Conservation (phyloP, 2,113 vertebrate genomes). For the Cryptomyrus ogoouensis region DNA sequence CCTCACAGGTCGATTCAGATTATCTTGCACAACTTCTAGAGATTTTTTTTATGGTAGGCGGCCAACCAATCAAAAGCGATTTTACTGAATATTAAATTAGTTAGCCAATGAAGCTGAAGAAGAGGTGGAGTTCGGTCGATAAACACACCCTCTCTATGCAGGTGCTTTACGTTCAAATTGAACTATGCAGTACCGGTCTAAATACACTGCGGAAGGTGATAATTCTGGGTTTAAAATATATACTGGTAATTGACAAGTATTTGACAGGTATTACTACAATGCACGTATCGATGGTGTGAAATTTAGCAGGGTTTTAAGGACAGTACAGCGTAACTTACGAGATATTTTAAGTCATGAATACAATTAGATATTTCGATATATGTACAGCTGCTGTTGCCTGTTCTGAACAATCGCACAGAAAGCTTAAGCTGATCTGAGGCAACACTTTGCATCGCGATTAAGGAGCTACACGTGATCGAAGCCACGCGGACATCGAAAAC, state of each 20-base stretch:
- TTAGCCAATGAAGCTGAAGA: slow-evolving; percentile 43
- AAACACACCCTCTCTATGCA: slow-evolving; percentile 17
- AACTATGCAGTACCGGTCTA: not conserved
- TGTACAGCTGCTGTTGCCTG: not conserved
- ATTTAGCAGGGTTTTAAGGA: not conserved
- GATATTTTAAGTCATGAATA: not conserved
- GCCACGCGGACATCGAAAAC: not conserved
- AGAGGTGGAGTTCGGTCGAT: slow-evolving; percentile 37
- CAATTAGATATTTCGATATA: not conserved
- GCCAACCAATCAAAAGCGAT: slow-evolving; percentile 47
- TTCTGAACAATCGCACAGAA: not conserved
- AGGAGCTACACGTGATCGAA: not conserved
- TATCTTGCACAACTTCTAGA: slow-evolving; percentile 62
- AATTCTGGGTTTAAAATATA: not conserved
- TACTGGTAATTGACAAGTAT: not conserved
- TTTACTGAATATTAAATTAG: slow-evolving; percentile 41
- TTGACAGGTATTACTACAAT: not conserved
- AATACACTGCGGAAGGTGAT: not conserved
- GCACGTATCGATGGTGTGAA: not conserved
- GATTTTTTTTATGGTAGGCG: slow-evolving; percentile 58
- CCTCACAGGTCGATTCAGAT: not conserved
- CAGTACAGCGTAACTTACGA: not conserved
- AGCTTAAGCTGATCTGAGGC: not conserved
- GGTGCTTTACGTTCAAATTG: slow-evolving; percentile 29
- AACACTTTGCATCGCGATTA: not conserved